phyloP scores from a whole-genome alignment of 2,888 invertebrate genomes.

The Lymantria dispar region DNA sequence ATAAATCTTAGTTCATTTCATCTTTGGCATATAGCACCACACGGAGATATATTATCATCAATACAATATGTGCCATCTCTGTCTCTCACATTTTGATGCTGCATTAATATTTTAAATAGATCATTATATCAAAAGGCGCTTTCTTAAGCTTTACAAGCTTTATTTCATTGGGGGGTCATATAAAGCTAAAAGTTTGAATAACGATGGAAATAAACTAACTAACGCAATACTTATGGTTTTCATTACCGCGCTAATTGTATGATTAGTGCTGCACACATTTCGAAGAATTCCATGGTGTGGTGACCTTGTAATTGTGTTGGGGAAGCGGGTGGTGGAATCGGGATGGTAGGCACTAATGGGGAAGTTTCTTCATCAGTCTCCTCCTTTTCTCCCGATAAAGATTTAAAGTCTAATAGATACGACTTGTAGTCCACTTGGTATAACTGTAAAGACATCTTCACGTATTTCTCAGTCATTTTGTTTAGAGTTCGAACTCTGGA shows the following conservation, averaged over 20 bases:
- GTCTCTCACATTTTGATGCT: too few species aligned
- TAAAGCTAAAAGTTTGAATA: too few species aligned
- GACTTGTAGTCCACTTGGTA: conserved; percentile 99
- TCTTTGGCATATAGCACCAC: too few species aligned
- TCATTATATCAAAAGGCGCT: too few species aligned
- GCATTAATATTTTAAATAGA: too few species aligned
- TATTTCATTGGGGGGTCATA: too few species aligned
- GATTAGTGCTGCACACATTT: conserved; percentile 99
- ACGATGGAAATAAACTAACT: not conserved
- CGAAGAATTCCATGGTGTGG: conserved; percentile 99
- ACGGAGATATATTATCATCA: too few species aligned
- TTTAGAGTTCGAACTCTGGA: conserved; percentile 94
- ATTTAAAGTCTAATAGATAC: conserved; percentile 98
- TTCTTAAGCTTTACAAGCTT: too few species aligned
- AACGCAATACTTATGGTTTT: not conserved
- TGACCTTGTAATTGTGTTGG: conserved; percentile 84
- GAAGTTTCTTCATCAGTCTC: conserved; percentile 70
- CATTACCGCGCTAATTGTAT: conserved; percentile 96
- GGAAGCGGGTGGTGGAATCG: conserved; percentile 42
- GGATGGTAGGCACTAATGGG: conserved; percentile 38
- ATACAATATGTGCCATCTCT: too few species aligned
- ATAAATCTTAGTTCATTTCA: too few species aligned
- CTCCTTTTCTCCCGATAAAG: conserved; percentile 89
- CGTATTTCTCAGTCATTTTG: conserved; percentile 90
- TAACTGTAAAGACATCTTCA: conserved; percentile 98